Base-by-base conservation (phyloP, 1,140 invertebrate genomes). In the Pseudomyrmex sp. region DNA sequence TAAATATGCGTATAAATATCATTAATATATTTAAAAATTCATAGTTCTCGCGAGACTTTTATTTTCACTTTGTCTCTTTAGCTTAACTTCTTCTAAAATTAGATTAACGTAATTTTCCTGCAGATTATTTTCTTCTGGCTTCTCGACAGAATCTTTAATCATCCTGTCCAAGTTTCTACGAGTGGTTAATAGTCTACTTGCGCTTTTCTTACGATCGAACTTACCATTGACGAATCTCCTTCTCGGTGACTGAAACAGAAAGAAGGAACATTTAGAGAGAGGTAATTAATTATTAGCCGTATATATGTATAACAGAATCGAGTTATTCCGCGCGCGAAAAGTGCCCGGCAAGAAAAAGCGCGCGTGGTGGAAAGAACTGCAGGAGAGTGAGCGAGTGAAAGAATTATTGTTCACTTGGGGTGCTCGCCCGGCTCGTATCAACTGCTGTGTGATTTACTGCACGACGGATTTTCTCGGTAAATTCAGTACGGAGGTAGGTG, bases 171-270 rank as follows among this genome's bases (percentile, higher is more conserved):
- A 73, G n/a, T 26, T 72, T n/a, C 7, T 15, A 58, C 23, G 35
- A 72, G 54, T 9, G 10, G 35, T 18, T 50, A 23, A 70, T 66
- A 15, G 52, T 8, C 10, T 2, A 35, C 50, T 26, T 35, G 35
- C 0, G 52, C 15, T 44, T 62, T 15, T 23, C 35, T 44, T 1
- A 48, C 23, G 50, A 12, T n/a, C 20, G 1, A 84, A 96, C 97
- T 96, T 94, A 97, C 97, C 97, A 98, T 94, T 97, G 97, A 91
- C 97, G 95, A 91, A 98, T 97, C 93, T 98, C 97, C 94, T 97
- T 97, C 93, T 98, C 97, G 79, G 97, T 97, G 95, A 98, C 97
- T 97, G 96, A 85, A 96, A 97, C 95, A 95, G 92, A 94, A 95
- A 93, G 91, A 89, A 91, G 83, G 74, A 26, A 2, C 12, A 79